A percentile compares a stretch with the other conserved stretches of the same genome.
Conservation (phyloP, 2,113 vertebrate genomes). For the Ondatra zibethicus region DNA sequence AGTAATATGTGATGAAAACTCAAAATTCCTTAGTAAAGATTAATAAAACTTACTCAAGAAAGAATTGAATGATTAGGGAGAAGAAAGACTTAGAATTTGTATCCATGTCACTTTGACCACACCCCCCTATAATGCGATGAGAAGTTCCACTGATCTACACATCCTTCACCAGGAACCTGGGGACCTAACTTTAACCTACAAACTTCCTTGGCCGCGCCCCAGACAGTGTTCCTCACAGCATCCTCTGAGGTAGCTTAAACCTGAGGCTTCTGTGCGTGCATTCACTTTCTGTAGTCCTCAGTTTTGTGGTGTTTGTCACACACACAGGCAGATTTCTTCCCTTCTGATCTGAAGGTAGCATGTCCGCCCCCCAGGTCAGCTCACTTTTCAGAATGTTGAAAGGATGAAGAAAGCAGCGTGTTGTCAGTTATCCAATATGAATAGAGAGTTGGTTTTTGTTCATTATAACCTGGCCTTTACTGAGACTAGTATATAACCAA, state of each 20-base stretch:
- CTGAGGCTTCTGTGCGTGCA: not conserved
- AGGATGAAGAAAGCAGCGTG: not conserved
- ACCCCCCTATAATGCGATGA: not conserved
- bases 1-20: not conserved
- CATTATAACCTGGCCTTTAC: not conserved
- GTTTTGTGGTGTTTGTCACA: slow-evolving; percentile 32
- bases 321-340: slow-evolving; percentile 14
- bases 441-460: not conserved
- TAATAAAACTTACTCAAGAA: not conserved
- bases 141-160: not conserved
- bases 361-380: not conserved
- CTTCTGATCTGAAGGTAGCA: not conserved
- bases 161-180: not conserved
- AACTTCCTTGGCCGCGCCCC: not conserved
- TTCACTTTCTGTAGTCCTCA: slow-evolving; percentile 30
- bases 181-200: not conserved
- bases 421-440: not conserved
- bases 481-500: not conserved
- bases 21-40: not conserved
- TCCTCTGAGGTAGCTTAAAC: not conserved
- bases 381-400: slow-evolving; percentile 1
- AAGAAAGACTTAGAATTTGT: not conserved
- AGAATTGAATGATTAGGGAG: accelerated
- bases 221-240: not conserved
- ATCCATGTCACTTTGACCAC: not conserved